A percentile compares a stretch with the other conserved stretches of the same genome.
Conservation (phyloP, 2,888 invertebrate genomes). For the Acleris literana region DNA sequence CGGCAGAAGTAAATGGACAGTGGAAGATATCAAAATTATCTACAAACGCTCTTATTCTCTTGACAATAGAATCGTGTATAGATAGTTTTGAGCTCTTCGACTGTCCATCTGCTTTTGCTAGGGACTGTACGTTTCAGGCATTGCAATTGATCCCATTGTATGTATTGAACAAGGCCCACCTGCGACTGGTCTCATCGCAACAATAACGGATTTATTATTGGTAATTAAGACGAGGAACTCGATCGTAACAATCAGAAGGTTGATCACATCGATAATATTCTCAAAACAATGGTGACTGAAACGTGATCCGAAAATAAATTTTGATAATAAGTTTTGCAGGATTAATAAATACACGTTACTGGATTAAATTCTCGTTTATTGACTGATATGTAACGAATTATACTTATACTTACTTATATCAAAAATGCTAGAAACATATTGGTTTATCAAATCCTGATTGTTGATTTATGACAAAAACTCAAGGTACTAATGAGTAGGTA, state of each 20-base stretch:
- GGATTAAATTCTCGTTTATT: background rate
- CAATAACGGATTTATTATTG: constrained; percentile 9
- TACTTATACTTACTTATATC: too few species aligned
- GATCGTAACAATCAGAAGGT: constrained; percentile 24
- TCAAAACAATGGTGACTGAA: constrained; percentile 25
- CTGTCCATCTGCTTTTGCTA: too few species aligned
- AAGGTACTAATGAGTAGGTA: background rate
- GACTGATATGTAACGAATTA: background rate
- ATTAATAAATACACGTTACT: background rate
- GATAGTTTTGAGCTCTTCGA: too few species aligned
- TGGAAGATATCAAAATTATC: too few species aligned
- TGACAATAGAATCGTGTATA: too few species aligned
- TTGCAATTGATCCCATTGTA: constrained; percentile 41
- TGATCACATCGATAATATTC: constrained; percentile 27
- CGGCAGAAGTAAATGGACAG: too few species aligned
- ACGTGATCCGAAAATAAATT: constrained; percentile 25
- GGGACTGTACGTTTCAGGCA: background rate
- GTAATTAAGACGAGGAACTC: constrained; percentile 30
- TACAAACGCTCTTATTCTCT: too few species aligned
- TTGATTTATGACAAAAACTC: constrained; percentile 8
- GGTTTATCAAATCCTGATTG: constrained; percentile 7
- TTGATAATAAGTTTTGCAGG: constrained; percentile 5
- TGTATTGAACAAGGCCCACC: background rate
- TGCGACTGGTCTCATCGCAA: background rate
- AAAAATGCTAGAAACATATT: background rate